A percentile compares a stretch with the other conserved stretches of the same genome.
Evolutionary conservation across 2,888 invertebrate species (phyloP).

Genomic region (Bombylius discolor): DNA sequence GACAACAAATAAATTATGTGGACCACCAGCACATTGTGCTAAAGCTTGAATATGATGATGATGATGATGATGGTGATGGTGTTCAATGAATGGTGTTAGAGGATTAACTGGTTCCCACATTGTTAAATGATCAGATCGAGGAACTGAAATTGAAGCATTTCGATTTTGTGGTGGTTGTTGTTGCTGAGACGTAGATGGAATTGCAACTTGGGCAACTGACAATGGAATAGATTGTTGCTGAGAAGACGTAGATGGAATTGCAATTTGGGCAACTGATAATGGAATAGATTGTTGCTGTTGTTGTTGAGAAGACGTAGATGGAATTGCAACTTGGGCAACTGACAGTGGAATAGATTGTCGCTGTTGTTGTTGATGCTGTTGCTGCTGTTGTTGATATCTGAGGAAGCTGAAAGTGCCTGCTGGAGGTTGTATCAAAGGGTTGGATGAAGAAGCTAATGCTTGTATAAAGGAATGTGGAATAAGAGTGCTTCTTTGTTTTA

Average conservation of each 20-base stretch:
- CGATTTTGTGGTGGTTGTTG: neutral
- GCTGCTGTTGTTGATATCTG: neutral
- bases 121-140: neutral
- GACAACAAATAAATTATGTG: slow-evolving; percentile 6
- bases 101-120: neutral
- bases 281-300: neutral
- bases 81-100: neutral
- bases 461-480: neutral
- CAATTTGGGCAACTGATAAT: no score
- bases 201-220: neutral
- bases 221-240: neutral
- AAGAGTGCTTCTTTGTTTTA: neutral
- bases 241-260: no score
- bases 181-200: no score
- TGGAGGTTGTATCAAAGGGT: neutral
- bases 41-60: slow-evolving; percentile 9
- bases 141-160: no score
- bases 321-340: no score
- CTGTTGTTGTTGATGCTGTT: neutral
- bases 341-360: neutral
- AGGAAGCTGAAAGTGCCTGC: neutral
- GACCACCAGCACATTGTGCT: neutral
- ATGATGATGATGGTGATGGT: slow-evolving; percentile 7
- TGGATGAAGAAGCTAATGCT: neutral
- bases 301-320: neutral